Evolutionary conservation across 2,888 invertebrate genomes (phyloP).

Genomic region (Cheilosia impressa): DNA sequence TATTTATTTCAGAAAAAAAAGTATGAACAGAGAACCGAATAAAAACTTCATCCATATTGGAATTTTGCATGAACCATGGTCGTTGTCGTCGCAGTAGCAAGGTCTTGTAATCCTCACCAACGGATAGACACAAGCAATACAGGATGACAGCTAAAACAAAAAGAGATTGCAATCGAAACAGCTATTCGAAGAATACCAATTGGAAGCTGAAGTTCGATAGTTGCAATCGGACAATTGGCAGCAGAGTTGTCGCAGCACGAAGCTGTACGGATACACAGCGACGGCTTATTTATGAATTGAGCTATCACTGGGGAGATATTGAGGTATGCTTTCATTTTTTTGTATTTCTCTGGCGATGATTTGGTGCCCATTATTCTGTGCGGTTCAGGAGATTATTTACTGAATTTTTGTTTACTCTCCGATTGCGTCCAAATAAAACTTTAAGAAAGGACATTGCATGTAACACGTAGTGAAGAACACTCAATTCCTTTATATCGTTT

Average conservation of each 20-base stretch:
- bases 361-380: not conserved
- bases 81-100: constrained; percentile 20
- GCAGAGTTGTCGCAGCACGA: constrained; percentile 32
- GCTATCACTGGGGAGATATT: constrained; percentile 31
- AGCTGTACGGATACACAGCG: constrained; percentile 9
- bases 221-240: constrained; percentile 57
- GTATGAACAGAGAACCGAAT: constrained; percentile 1
- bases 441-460: not conserved
- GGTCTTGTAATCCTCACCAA: constrained; percentile 60
- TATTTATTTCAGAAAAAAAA: constrained; percentile 38
- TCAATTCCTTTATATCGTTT: too few species aligned
- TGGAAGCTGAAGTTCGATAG: constrained; percentile 62
- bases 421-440: not conserved
- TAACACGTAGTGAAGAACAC: too few species aligned
- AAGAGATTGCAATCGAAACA: constrained; percentile 61
- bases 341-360: constrained; percentile 5
- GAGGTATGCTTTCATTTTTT: not conserved
- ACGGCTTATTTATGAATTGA: constrained; percentile 68
- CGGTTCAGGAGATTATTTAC: constrained; percentile 6
- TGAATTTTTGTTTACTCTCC: not conserved
- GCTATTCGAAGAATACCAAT: constrained; percentile 51
- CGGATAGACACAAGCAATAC: constrained; percentile 52
- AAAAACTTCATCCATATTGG: constrained; percentile 64
- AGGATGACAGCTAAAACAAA: constrained; percentile 50
- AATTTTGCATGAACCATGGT: constrained; percentile 67